phyloP scores from a whole-genome alignment of 2,113 vertebrate species.

The Turnix velox region DNA sequence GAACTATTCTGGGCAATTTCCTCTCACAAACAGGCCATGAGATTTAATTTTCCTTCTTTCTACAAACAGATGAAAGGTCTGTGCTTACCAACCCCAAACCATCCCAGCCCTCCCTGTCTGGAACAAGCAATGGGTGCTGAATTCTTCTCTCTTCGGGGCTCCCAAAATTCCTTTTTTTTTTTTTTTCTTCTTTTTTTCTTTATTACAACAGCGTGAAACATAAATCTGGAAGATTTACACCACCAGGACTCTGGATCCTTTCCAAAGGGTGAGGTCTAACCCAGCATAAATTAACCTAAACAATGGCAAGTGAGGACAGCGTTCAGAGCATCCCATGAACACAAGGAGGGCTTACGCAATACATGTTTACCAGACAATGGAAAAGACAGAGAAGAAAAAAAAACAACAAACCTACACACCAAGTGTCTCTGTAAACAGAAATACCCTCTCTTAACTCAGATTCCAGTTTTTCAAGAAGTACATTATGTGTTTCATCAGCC shows the following conservation, averaged over 20 bases:
- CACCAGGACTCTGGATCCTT: neutral
- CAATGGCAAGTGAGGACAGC: slow-evolving; percentile 25
- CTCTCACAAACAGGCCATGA: slow-evolving; percentile 49
- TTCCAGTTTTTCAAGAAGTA: neutral
- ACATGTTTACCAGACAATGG: slow-evolving; percentile 18
- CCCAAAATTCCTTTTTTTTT: neutral
- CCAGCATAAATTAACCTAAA: slow-evolving; percentile 30
- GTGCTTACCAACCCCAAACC: neutral
- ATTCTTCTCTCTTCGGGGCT: neutral
- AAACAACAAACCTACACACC: neutral
- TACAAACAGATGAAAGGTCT: slow-evolving; percentile 16
- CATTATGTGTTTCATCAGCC: neutral
- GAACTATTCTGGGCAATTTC: slow-evolving; percentile 59
- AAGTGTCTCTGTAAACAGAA: neutral
- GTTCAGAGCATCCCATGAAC: slow-evolving; percentile 22
- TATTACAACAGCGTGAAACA: too few species aligned
- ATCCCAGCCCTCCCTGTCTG: neutral
- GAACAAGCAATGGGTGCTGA: neutral
- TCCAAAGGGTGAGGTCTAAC: slow-evolving; percentile 38
- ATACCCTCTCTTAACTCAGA: neutral
- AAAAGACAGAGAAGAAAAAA: neutral
- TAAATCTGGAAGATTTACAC: slow-evolving; percentile 17
- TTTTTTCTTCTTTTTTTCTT: neutral
- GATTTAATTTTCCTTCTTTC: slow-evolving; percentile 52
- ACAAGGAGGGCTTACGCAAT: neutral